Conservation (phyloP, 2,113 vertebrate genomes). For the Orientallactaga bullata region DNA sequence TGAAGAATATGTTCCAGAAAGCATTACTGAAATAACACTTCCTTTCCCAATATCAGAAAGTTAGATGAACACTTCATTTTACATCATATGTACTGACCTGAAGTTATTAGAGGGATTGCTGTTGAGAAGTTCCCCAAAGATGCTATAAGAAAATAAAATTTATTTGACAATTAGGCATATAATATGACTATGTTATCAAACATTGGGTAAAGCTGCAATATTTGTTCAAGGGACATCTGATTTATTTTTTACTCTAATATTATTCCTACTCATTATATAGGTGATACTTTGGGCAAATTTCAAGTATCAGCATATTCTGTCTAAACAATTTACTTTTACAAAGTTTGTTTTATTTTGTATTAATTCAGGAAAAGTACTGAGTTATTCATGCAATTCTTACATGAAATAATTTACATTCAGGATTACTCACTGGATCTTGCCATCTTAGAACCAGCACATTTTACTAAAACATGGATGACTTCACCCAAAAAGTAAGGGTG, state of each 20-base stretch:
- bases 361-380: not conserved
- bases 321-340: not conserved
- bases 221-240: not conserved
- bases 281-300: not conserved
- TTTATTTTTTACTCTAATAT: not conserved
- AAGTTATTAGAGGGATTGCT: not conserved
- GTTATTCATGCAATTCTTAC: not conserved
- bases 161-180: not conserved
- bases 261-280: not conserved
- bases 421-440: not conserved
- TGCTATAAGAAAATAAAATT: conserved; percentile 57
- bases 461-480: not conserved
- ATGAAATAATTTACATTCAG: not conserved
- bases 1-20: not conserved
- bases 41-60: not conserved
- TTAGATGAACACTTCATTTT: not conserved
- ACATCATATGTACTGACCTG: conserved; percentile 49
- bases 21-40: not conserved
- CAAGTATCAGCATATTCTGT: not conserved
- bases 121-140: conserved; percentile 28
- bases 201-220: not conserved
- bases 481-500: not conserved
- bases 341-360: not conserved
- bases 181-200: not conserved
- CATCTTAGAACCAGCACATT: not conserved